Evolutionary conservation across 2,113 vertebrate genomes (phyloP).

Genomic region (Corythornis cristatus): DNA sequence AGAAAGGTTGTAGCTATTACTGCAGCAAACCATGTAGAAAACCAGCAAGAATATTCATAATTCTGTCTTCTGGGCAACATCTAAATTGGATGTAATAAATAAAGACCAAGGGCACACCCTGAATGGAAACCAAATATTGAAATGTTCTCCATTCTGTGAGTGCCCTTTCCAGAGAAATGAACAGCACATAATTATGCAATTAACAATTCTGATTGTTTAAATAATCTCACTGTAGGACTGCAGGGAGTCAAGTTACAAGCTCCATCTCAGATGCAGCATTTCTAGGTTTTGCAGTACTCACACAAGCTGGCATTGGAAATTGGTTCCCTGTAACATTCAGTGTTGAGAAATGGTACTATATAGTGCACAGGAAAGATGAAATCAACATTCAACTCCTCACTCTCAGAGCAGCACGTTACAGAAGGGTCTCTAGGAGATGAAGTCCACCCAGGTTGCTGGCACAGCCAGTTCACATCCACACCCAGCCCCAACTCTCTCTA

Average conservation of each 20-base stretch:
- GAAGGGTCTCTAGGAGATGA: neutral
- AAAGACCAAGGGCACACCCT: neutral
- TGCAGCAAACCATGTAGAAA: neutral
- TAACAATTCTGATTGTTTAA: constrained; percentile 1
- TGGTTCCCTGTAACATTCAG: neutral
- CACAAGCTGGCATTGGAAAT: neutral
- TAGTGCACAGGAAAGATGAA: neutral
- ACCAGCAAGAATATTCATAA: neutral
- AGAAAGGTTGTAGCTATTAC: neutral
- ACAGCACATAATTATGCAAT: constrained; percentile 13
- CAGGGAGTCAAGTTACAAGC: neutral
- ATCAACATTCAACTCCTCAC: neutral
- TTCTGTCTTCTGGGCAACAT: neutral
- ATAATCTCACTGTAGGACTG: neutral
- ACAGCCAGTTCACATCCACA: neutral
- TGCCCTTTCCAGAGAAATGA: constrained; percentile 20
- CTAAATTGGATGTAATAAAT: neutral
- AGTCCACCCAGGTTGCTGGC: neutral
- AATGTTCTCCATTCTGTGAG: neutral
- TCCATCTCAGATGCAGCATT: neutral
- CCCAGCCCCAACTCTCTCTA: neutral
- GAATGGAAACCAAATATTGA: neutral
- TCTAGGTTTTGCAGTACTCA: neutral
- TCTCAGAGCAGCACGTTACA: neutral
- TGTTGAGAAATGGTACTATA: neutral